Conservation (phyloP, 2,888 invertebrate species). For the Diaphora mendica region DNA sequence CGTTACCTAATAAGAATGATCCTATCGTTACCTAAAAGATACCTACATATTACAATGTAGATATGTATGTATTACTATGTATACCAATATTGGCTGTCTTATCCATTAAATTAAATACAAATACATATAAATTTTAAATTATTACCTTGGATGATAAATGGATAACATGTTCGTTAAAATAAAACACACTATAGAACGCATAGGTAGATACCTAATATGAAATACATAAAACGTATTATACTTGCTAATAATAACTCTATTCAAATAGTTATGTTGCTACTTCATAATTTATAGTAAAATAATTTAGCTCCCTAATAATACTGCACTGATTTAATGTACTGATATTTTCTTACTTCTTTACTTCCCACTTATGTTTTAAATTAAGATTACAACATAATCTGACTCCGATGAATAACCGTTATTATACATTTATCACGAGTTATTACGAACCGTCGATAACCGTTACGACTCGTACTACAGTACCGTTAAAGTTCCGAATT, state of each 20-base stretch:
- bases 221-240: neutral
- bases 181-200: neutral
- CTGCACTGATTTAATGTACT: neutral
- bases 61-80: too few relatives aligned
- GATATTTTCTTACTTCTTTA: neutral
- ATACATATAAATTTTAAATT: too few relatives aligned
- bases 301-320: too few relatives aligned
- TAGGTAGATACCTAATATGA: neutral
- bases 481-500: slow-evolving; percentile 11
- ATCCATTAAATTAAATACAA: too few relatives aligned
- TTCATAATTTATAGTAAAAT: neutral
- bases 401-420: neutral
- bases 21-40: too few relatives aligned
- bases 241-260: neutral
- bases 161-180: neutral
- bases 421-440: neutral
- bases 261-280: neutral
- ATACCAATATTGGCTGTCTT: too few relatives aligned
- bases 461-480: slow-evolving; percentile 14
- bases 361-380: neutral
- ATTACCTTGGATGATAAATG: too few relatives aligned
- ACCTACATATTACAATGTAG: too few relatives aligned
- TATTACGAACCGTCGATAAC: neutral
- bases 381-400: slow-evolving; percentile 5
- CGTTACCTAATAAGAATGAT: too few relatives aligned